Conservation (phyloP, 53 echinoderm and acorn worm genomes). For the Apostichopus leukothele region DNA sequence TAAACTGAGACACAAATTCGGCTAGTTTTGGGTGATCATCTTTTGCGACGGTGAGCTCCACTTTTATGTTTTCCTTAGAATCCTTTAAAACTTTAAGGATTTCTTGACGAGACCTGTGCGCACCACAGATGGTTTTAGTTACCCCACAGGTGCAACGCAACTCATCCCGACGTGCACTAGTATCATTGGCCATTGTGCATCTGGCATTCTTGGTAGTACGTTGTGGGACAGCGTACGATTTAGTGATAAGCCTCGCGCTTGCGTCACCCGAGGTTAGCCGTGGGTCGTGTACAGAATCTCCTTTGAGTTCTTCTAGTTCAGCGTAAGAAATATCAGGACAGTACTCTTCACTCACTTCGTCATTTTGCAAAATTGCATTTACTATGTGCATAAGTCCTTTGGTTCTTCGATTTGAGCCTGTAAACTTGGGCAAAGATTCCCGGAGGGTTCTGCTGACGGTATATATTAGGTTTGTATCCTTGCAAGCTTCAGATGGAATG, state of each 20-base stretch:
- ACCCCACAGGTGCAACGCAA: not conserved
- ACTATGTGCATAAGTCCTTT: conserved; percentile 24
- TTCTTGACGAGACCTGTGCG: conserved; percentile 11
- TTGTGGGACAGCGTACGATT: not conserved
- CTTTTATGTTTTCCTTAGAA: conserved; percentile 32
- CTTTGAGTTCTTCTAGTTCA: conserved; percentile 22
- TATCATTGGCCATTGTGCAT: not conserved
- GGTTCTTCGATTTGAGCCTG: not conserved
- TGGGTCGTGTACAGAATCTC: not conserved
- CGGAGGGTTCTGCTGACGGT: conserved; percentile 17
- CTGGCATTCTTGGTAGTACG: not conserved
- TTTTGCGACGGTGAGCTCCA: conserved; percentile 2
- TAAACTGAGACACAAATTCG: conserved; percentile 35
- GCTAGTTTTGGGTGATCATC: conserved; percentile 21
- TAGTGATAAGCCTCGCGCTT: not conserved
- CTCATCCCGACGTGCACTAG: not conserved
- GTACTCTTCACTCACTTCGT: conserved; percentile 7
- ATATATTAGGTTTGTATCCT: conserved; percentile 38
- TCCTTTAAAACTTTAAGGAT: conserved; percentile 38
- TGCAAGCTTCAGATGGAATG: not conserved
- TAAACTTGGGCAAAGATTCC: conserved; percentile 33
- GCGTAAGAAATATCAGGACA: not conserved
- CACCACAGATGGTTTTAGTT: not conserved
- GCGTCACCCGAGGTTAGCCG: conserved; percentile 8
- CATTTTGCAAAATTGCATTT: not conserved